Evolutionary conservation across 2,113 vertebrate genomes (phyloP).

Genomic region (Melanerpes aurifrons): DNA sequence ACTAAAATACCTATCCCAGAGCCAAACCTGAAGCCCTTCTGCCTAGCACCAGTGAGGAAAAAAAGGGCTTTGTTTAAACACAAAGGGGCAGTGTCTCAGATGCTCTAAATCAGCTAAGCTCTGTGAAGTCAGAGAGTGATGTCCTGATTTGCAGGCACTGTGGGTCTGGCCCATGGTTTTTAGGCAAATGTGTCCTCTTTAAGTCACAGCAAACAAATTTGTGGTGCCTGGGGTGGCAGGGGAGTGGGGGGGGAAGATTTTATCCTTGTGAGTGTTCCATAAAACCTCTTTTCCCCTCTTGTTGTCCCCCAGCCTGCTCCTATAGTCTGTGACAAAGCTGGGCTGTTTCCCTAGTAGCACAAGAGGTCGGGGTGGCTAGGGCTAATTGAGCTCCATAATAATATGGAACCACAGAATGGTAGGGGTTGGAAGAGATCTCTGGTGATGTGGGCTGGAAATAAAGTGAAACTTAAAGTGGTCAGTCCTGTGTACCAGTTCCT

Average conservation of each 20-base stretch:
- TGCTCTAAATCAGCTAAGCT: neutral
- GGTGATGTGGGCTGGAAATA: neutral
- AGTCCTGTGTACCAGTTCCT: rapidly evolving
- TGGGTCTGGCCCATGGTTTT: neutral
- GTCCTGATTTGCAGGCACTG: neutral
- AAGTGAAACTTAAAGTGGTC: neutral
- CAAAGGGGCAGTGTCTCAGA: neutral
- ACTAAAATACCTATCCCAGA: neutral
- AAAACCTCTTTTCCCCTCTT: neutral
- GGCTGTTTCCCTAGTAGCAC: neutral
- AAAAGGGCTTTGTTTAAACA: constrained; percentile 1
- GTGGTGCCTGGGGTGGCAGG: neutral
- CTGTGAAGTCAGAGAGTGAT: neutral
- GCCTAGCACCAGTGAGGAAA: neutral
- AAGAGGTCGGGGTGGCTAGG: neutral
- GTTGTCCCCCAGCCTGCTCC: rapidly evolving
- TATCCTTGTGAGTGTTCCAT: neutral
- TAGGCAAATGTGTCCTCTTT: neutral
- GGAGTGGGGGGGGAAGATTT: neutral
- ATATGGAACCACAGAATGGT: neutral
- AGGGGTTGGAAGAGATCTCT: no score
- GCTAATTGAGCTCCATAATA: neutral
- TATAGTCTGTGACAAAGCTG: neutral
- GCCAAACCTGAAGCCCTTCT: neutral
- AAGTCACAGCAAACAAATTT: neutral